A percentile compares a stretch with the other conserved stretches of the same genome.
Evolutionary conservation across 2,113 vertebrate species (phyloP).

Genomic region (Sula dactylatra): DNA sequence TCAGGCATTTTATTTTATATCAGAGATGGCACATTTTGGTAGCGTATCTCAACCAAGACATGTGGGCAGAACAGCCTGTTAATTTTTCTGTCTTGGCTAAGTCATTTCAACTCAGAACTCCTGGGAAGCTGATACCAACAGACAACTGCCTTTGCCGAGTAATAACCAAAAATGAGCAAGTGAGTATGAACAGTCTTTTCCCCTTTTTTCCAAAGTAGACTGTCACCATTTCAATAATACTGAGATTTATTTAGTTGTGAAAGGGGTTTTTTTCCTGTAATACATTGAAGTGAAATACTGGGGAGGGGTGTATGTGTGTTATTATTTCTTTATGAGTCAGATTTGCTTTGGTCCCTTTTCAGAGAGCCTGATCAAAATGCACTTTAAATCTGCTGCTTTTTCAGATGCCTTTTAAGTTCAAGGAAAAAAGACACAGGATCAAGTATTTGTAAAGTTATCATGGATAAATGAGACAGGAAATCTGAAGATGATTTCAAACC

Average conservation of each 20-base stretch:
- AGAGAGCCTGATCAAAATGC: background rate
- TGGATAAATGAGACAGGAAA: background rate
- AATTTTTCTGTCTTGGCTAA: background rate
- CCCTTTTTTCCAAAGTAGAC: background rate
- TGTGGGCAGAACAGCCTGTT: background rate
- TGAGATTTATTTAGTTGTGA: background rate
- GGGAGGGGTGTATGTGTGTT: accelerated
- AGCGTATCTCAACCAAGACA: background rate
- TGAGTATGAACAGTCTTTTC: background rate
- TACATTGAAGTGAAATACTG: background rate
- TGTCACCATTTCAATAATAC: background rate
- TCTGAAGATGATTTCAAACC: background rate
- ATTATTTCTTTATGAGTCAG: background rate
- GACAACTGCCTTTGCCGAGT: background rate
- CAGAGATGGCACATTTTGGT: conserved; percentile 2
- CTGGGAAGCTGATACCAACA: background rate
- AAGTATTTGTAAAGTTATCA: background rate
- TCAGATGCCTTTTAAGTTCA: background rate
- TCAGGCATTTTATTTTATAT: background rate
- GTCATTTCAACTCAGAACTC: background rate
- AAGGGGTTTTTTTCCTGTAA: background rate
- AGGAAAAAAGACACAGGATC: background rate
- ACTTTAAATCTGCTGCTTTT: background rate
- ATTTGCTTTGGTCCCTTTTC: background rate
- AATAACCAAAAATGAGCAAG: background rate